Conservation (phyloP, 1,140 invertebrate genomes). For the Diorhabda carinulata region DNA sequence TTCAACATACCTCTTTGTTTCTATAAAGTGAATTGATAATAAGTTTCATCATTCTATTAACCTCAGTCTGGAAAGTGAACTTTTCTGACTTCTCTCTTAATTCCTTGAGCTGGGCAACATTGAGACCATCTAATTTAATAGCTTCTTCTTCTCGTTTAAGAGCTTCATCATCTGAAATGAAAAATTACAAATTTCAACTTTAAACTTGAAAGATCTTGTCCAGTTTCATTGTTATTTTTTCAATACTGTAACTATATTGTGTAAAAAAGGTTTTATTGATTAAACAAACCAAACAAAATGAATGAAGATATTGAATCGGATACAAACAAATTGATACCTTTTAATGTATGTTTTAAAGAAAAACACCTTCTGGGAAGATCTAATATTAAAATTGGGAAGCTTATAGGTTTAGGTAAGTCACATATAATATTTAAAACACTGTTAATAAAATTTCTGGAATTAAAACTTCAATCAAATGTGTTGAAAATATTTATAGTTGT, state of each 20-base stretch:
- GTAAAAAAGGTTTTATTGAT: slow-evolving; percentile 37
- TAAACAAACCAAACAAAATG: slow-evolving; percentile 26
- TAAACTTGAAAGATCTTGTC: too few relatives aligned
- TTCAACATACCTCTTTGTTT: slow-evolving; percentile 81
- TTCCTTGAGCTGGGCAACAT: slow-evolving; percentile 90
- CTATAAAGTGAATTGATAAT: slow-evolving; percentile 98
- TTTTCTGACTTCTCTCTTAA: slow-evolving; percentile 88
- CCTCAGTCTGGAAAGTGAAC: slow-evolving; percentile 92
- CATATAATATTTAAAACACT: neutral
- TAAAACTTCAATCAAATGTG: too few relatives aligned
- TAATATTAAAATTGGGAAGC: slow-evolving; percentile 40
- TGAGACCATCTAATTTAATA: slow-evolving; percentile 93
- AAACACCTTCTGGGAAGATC: slow-evolving; percentile 43
- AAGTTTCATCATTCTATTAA: slow-evolving; percentile 99
- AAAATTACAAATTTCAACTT: neutral
- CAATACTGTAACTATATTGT: neutral
- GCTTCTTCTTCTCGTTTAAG: slow-evolving; percentile 90
- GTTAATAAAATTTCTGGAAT: too few relatives aligned
- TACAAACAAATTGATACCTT: slow-evolving; percentile 33
- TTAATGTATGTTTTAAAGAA: slow-evolving; percentile 44
- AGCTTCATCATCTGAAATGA: slow-evolving; percentile 67
- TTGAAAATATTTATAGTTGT: slow-evolving; percentile 1
- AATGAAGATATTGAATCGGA: neutral
- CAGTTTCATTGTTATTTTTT: too few relatives aligned
- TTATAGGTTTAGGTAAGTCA: slow-evolving; percentile 35